phyloP scores from a whole-genome alignment of 2,797 vertebrate species.

The Toxotes lorentzi region DNA sequence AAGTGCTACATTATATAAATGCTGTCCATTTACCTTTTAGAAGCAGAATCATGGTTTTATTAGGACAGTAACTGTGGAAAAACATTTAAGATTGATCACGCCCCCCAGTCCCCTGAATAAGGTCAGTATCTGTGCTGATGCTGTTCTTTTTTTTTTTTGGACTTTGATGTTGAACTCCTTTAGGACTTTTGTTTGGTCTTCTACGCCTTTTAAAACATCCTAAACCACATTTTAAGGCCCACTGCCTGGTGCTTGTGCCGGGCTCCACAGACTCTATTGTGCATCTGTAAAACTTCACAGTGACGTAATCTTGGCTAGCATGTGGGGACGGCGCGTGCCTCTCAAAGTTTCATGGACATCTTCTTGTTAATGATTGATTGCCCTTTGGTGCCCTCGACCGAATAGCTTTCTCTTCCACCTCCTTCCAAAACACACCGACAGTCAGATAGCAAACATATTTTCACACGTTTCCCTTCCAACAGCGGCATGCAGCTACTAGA shows the following conservation, averaged over 20 bases:
- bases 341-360: neutral
- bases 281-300: neutral
- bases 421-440: neutral
- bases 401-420: neutral
- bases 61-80: neutral
- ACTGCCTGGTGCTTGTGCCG: neutral
- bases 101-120: neutral
- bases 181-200: slow-evolving; percentile 1
- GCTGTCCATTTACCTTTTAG: neutral
- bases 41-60: neutral
- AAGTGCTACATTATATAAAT: neutral
- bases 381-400: neutral
- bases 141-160: neutral
- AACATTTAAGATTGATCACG: neutral
- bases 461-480: neutral
- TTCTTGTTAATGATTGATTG: neutral
- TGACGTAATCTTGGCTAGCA: neutral
- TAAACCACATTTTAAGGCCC: slow-evolving; percentile 17
- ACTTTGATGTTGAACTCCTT: neutral
- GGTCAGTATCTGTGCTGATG: neutral
- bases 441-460: neutral
- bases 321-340: neutral
- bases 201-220: slow-evolving; percentile 5
- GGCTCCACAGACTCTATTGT: neutral
- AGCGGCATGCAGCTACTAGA: neutral